A percentile compares a stretch with the other conserved stretches of the same genome.
phyloP scores from a whole-genome alignment of 2,113 vertebrate genomes.

The Sinocyclocheilus maitianheensis region DNA sequence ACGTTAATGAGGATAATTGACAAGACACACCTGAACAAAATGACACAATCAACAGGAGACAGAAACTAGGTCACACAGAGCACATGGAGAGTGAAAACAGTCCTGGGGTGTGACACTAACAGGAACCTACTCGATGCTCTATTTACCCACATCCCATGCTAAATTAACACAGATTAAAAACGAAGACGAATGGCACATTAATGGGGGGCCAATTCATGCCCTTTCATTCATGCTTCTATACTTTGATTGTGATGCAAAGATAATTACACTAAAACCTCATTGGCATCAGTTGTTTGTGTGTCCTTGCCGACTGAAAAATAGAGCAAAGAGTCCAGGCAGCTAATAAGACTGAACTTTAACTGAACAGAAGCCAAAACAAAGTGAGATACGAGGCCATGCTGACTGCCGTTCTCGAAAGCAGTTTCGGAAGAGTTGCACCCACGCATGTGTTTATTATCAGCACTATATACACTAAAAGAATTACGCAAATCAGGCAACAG shows the following conservation, averaged over 20 bases:
- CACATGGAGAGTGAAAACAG: too few relatives aligned
- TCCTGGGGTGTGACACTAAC: too few relatives aligned
- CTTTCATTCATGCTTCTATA: not conserved
- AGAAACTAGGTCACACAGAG: too few relatives aligned
- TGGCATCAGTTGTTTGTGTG: not conserved
- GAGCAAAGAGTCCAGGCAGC: not conserved
- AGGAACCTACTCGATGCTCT: not conserved
- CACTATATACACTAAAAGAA: not conserved
- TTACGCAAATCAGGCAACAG: not conserved
- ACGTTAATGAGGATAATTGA: too few relatives aligned
- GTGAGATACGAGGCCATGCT: not conserved
- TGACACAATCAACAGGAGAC: too few relatives aligned
- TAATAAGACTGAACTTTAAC: conserved; percentile 36
- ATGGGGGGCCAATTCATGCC: not conserved
- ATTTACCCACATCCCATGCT: not conserved
- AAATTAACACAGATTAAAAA: not conserved
- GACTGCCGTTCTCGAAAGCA: not conserved
- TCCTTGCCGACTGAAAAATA: not conserved
- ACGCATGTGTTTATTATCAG: not conserved
- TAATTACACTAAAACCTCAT: not conserved
- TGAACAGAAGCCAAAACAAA: not conserved
- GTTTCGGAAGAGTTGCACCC: conserved; percentile 3
- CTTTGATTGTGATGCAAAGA: not conserved
- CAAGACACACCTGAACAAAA: too few relatives aligned
- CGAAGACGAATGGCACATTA: not conserved